A percentile compares a stretch with the other conserved stretches of the same genome.
Conservation (phyloP, 2,113 vertebrate species). For the Lichenostomus cassidix region DNA sequence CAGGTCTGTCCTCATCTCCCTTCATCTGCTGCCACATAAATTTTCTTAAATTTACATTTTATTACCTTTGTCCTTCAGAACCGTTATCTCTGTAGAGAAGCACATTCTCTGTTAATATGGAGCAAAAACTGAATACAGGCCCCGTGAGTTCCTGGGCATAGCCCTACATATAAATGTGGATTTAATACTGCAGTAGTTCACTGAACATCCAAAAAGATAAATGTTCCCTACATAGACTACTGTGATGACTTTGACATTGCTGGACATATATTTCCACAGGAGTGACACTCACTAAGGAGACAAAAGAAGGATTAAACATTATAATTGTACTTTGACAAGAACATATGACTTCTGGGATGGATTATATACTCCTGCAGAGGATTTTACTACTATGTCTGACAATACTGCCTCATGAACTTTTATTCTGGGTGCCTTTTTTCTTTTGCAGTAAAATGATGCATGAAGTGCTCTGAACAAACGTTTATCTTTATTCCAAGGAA, state of each 20-base stretch:
- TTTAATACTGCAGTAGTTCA: slow-evolving; percentile 65
- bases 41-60: neutral
- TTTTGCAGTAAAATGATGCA: neutral
- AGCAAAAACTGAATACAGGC: slow-evolving; percentile 18
- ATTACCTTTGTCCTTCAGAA: slow-evolving; percentile 40
- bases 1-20: neutral
- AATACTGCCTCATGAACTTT: slow-evolving; percentile 39
- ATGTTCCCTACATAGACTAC: slow-evolving; percentile 18
- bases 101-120: neutral
- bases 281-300: slow-evolving; percentile 54
- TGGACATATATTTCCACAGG: slow-evolving; percentile 40
- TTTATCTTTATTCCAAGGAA: neutral
- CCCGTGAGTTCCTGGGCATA: neutral
- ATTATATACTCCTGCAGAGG: slow-evolving; percentile 39
- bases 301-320: slow-evolving; percentile 41
- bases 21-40: neutral
- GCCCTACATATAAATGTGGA: slow-evolving; percentile 35
- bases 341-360: slow-evolving; percentile 44
- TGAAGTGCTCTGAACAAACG: neutral
- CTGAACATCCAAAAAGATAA: slow-evolving; percentile 56
- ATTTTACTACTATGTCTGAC: slow-evolving; percentile 39
- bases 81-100: neutral
- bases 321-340: slow-evolving; percentile 61
- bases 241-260: slow-evolving; percentile 59
- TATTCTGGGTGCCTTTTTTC: neutral